Base-by-base conservation (phyloP, 2,888 invertebrate species). In the Steromphala cineraria region DNA sequence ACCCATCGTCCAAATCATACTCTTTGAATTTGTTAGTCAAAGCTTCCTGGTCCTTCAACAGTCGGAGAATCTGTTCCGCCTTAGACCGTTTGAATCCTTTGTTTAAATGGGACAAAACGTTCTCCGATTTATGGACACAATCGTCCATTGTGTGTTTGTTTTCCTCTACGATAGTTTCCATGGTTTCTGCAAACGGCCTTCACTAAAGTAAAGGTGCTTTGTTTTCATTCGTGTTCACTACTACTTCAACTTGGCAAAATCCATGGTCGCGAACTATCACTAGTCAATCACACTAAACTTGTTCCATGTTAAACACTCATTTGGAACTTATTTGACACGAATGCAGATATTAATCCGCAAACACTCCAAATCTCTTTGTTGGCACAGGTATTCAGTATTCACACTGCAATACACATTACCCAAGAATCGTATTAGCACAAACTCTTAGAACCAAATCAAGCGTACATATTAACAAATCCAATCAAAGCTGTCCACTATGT, bases 21-120 rank as follows among this genome's bases (percentile, higher is more conserved):
- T 87, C 87, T 5, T 85, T 62, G 55, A 87, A 80, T 19, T 81
- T 81, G 19, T 84, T 81, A 31, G 85, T 87, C 15, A 87, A 67
- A 31, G 82, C 82, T 79, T 89, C 88, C 74, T 89, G 88, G 56
- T 89, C 89, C 40, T 83, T 84, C 24, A 89, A 78, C n/a, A 89
- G 83, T 46, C 89, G 77, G 1, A 89, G 79, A 36, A 89, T 89
- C 75, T 89, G 89, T 55, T 88, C 86, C 15, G 88, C 88, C 77
- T 89, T 89, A 21, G 88, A 87, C 78, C 87, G 82, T 62, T 84
- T 80, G 71, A 84, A 87, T 67, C 82, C 85, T 67, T 87, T 81
- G 81, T 86, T 88, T 24, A 89, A 86, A 17, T 83, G 80, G 40
- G 86, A 87, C 76, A 89, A 78, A 28, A 87, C 74, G 24, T 83